These are phyloP conservation scores for Jacana jacana DNA, from an alignment of 2,113 vertebrate genomes.

Conservation along the genomic window DNA sequence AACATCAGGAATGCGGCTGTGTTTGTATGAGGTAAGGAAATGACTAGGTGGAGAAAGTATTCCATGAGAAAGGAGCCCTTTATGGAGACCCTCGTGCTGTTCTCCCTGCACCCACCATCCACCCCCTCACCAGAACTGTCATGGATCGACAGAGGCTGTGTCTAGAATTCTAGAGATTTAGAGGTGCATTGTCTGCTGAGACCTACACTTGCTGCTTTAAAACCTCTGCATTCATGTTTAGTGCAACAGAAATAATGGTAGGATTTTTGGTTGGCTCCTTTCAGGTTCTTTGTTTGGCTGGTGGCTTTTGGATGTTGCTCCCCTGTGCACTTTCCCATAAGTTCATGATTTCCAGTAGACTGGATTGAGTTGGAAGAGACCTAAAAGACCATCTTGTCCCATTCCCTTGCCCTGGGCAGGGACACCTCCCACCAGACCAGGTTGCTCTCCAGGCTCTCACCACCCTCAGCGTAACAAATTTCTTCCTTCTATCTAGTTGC, in stretches of 20 bases:
- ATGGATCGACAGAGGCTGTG: not conserved
- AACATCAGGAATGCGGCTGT: slow-evolving; percentile 48
- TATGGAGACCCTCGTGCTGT: not conserved
- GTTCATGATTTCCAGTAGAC: not conserved
- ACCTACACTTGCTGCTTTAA: accelerated
- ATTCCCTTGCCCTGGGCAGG: not conserved
- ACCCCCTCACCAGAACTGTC: not conserved
- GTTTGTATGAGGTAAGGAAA: slow-evolving; percentile 50
- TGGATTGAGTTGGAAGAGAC: not conserved
- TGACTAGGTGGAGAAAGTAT: slow-evolving; percentile 54
- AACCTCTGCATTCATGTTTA: not conserved
- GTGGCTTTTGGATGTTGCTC: not conserved
- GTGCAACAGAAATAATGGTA: not conserved
- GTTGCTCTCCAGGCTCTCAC: not conserved
- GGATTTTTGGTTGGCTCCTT: not conserved
- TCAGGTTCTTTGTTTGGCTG: not conserved
- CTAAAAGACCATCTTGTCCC: not conserved
- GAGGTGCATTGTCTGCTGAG: not conserved
- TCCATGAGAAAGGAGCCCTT: slow-evolving; percentile 38
- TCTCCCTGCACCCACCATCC: not conserved
- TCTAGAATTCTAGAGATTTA: not conserved
- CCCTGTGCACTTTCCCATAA: not conserved
- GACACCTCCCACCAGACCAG: not conserved
- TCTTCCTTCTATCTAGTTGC: not conserved
- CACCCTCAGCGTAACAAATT: not conserved